These are phyloP conservation scores for Bovichtus variegatus DNA, from an alignment of 2,797 vertebrate species.

Conservation along the genomic window DNA sequence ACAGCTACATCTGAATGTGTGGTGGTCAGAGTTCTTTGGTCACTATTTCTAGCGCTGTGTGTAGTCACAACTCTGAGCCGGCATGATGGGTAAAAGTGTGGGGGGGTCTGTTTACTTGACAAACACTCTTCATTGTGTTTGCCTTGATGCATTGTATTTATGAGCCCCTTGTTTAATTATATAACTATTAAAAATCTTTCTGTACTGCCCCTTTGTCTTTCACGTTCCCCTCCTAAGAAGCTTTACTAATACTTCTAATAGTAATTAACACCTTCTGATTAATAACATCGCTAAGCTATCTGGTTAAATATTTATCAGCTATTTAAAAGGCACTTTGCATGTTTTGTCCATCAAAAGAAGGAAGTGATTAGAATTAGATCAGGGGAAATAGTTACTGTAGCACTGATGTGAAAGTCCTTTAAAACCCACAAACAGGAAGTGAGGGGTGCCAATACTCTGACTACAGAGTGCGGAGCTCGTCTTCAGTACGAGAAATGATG, in stretches of 20 bases:
- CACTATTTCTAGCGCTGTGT: conserved; percentile 42
- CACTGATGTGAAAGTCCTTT: conserved; percentile 38
- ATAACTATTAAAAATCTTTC: conserved; percentile 22
- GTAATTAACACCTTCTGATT: conserved; percentile 17
- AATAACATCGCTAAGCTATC: conserved; percentile 33
- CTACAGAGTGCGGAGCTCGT: conserved; percentile 34
- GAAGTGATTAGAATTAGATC: conserved; percentile 34
- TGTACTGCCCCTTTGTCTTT: neutral
- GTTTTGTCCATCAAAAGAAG: conserved; percentile 41
- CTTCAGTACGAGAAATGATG: conserved; percentile 1
- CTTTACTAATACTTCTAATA: neutral
- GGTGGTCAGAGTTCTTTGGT: conserved; percentile 74
- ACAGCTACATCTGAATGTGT: conserved; percentile 58
- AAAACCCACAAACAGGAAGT: neutral
- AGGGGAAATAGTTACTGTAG: conserved; percentile 15
- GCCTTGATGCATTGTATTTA: conserved; percentile 37
- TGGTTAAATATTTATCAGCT: conserved; percentile 43
- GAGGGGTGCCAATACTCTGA: conserved; percentile 1
- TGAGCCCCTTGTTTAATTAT: conserved; percentile 20
- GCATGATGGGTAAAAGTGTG: too few species aligned
- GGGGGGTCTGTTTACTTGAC: conserved; percentile 6
- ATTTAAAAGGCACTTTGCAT: conserved; percentile 78
- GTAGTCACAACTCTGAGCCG: conserved; percentile 35
- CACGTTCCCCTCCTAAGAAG: too few species aligned
- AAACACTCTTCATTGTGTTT: conserved; percentile 26